Base-by-base conservation (phyloP, 2,888 invertebrate species). In the Hofmannophila pseudospretella region DNA sequence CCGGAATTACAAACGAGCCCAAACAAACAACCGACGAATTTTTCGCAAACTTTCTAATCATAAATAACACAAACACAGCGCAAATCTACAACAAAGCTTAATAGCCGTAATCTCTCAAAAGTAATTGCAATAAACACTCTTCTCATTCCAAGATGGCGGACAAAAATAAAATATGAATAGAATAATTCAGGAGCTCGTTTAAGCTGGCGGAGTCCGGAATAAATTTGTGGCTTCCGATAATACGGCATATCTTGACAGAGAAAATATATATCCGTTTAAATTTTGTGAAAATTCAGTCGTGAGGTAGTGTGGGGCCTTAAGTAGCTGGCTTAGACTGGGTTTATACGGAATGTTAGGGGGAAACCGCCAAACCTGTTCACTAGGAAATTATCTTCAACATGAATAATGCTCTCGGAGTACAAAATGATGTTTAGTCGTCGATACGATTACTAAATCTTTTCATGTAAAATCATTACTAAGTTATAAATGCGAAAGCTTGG, bases 201-300 rank as follows among this genome's bases (percentile, higher is more conserved):
- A 37, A 37, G 36, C 26, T 28, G 7, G 3, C n/a, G 27, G 23
- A 30, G 32, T 25, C n/a, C 16, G 38, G 38, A 38, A 34, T 33
- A 34, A 34, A 38, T 38, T 38, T 38, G 29, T 29, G 16, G 23
- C 12, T 22, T 34, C 34, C 29, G 38, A 38, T 38, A 38, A 27
- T 28, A 22, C 14, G 30, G 12, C 14, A 29, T 36, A 36, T 36
- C 35, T 36, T 10, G 20, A 22, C 30, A 13, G 13, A 13, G 35
- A 30, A 12, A 30, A 36, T 36, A 36, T 36, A 36, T 30, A 25
- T 28, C 35, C 16, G 29, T 36, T 36, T 23, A 36, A 34, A 34
- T 34, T 28, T 28, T 34, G 34, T 29, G 34, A 34, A 34, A 34
- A 28, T 34, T 25, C 28, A 29, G 10, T 34, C 23, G 23, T n/a